Conservation (phyloP, 2,888 invertebrate genomes). For the Orthosia gothica region DNA sequence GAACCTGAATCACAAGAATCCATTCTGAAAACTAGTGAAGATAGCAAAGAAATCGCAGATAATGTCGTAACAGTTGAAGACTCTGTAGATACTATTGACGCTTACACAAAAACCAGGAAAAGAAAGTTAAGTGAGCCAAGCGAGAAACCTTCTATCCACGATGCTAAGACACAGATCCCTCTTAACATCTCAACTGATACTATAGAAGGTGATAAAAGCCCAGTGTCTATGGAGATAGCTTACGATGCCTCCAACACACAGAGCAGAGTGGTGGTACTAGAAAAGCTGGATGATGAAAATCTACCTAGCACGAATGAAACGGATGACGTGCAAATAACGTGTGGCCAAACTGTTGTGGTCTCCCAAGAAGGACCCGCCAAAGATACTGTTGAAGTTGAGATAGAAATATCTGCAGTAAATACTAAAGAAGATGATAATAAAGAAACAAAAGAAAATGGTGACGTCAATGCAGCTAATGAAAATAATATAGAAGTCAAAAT, state of each 20-base stretch:
- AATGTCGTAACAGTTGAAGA: constrained; percentile 27
- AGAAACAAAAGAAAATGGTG: constrained; percentile 68
- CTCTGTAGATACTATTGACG: constrained; percentile 35
- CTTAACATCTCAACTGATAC: constrained; percentile 73
- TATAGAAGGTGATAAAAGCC: constrained; percentile 75
- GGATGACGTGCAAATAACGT: constrained; percentile 86
- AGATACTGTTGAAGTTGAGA: constrained; percentile 46
- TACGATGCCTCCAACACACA: constrained; percentile 79
- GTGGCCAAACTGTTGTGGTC: constrained; percentile 79
- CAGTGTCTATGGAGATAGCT: constrained; percentile 80
- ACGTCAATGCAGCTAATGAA: constrained; percentile 46
- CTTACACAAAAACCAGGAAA: constrained; percentile 24
- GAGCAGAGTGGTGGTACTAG: constrained; percentile 75
- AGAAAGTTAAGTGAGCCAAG: neutral
- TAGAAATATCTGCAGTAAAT: constrained; percentile 68
- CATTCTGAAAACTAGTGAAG: constrained; percentile 6
- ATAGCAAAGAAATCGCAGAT: constrained; percentile 6
- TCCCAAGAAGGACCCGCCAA: constrained; percentile 79
- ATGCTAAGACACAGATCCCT: constrained; percentile 80
- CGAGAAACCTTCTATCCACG: constrained; percentile 69
- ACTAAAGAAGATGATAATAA: constrained; percentile 42
- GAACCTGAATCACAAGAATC: constrained; percentile 31
- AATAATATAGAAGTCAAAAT: constrained; percentile 62
- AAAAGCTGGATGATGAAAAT: constrained; percentile 83
- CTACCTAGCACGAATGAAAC: constrained; percentile 85